Percentiles rank a stretch among this genome's conserved stretches.
Evolutionary conservation across 2,888 invertebrate genomes (phyloP).

Genomic region (Xestia xanthographa): DNA sequence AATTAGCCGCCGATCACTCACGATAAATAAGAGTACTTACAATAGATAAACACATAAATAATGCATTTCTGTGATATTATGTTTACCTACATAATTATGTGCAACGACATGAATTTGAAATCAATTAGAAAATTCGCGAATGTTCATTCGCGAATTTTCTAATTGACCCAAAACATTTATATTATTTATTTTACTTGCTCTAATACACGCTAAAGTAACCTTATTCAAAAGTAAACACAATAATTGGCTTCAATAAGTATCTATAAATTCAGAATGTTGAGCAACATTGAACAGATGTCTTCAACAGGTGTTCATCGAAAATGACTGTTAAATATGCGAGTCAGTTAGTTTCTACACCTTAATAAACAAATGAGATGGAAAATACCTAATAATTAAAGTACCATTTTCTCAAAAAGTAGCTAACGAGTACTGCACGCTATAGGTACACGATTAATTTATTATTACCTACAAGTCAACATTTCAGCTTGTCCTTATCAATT

Average conservation of each 20-base stretch:
- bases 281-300: slow-evolving; percentile 21
- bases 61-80: slow-evolving; percentile 33
- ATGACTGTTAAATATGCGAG: slow-evolving; percentile 10
- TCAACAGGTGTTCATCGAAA: slow-evolving; percentile 32
- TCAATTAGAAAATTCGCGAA: background rate
- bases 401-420: slow-evolving; percentile 33
- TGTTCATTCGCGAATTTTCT: no score
- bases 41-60: slow-evolving; percentile 45
- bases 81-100: slow-evolving; percentile 1
- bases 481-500: slow-evolving; percentile 70
- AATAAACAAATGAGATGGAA: slow-evolving; percentile 7
- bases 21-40: slow-evolving; percentile 42
- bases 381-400: slow-evolving; percentile 25
- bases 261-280: background rate
- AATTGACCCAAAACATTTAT: background rate
- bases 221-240: background rate
- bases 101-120: slow-evolving; percentile 19
- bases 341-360: slow-evolving; percentile 4
- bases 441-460: slow-evolving; percentile 25
- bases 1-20: slow-evolving; percentile 59
- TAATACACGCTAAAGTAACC: background rate
- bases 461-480: slow-evolving; percentile 42
- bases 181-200: background rate
- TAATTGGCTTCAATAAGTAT: background rate
- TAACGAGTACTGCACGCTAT: slow-evolving; percentile 38